These are phyloP conservation scores for Sarcophaga bullata DNA, from an alignment of 1,140 invertebrate species.

Conservation along the genomic window DNA sequence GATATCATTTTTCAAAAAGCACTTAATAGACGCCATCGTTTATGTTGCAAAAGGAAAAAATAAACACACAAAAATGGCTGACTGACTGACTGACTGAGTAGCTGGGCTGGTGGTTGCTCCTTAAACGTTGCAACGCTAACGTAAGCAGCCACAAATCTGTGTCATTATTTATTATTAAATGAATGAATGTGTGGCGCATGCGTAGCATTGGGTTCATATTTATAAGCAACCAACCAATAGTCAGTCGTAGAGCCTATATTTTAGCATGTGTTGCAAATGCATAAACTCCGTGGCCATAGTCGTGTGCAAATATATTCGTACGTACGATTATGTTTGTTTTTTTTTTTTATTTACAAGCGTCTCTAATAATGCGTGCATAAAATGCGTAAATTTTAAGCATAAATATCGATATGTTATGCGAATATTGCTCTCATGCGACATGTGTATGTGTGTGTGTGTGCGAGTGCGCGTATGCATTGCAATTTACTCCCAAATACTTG, in stretches of 20 bases:
- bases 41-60: constrained; percentile 28
- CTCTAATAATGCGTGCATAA: constrained; percentile 29
- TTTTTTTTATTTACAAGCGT: constrained; percentile 11
- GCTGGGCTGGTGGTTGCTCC: no score
- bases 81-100: neutral
- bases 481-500: neutral
- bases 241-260: neutral
- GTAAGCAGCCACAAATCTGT: neutral
- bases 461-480: neutral
- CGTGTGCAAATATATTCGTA: no score
- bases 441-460: no score
- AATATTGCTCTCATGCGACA: no score
- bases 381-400: constrained; percentile 38
- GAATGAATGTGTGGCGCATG: constrained; percentile 19
- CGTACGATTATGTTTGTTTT: no score
- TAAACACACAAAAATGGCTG: neutral
- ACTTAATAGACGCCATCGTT: constrained; percentile 31
- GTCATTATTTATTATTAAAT: neutral
- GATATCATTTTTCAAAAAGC: constrained; percentile 29
- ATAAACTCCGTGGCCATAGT: no score
- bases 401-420: neutral
- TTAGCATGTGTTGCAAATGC: neutral
- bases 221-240: neutral
- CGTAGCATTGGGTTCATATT: neutral
- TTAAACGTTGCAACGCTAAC: no score